A percentile compares a stretch with the other conserved stretches of the same genome.
These are phyloP conservation scores for Scopus umbretta DNA, from an alignment of 2,113 vertebrate genomes.

Conservation along the genomic window DNA sequence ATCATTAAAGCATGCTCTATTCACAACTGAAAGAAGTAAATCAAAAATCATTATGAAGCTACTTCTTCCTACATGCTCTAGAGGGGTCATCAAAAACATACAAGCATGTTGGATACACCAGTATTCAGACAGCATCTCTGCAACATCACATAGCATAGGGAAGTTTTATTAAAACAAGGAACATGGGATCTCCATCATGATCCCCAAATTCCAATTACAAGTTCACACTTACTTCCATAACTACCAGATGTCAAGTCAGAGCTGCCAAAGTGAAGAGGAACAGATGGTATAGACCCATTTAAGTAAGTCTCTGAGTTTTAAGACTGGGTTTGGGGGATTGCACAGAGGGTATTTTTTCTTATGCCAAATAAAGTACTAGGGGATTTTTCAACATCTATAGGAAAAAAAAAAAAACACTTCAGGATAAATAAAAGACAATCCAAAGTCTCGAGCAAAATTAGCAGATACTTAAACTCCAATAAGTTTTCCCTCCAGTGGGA, in stretches of 20 bases:
- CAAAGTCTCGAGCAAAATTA: neutral
- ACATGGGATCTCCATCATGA: neutral
- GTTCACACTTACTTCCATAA: neutral
- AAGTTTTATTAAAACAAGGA: constrained; percentile 2
- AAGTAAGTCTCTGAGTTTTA: neutral
- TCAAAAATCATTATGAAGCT: neutral
- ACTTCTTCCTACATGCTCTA: neutral
- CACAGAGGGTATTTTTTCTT: neutral
- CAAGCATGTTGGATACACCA: neutral
- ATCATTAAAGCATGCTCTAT: neutral
- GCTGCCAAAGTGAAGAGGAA: constrained; percentile 32
- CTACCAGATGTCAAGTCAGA: constrained; percentile 33
- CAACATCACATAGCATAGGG: neutral
- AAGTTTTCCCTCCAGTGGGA: neutral
- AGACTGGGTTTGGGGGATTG: neutral
- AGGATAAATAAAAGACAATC: neutral
- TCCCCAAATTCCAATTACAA: constrained; percentile 26
- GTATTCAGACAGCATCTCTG: neutral
- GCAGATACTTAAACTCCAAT: neutral
- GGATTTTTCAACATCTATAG: neutral
- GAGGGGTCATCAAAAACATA: neutral
- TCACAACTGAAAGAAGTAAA: neutral
- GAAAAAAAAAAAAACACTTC: neutral
- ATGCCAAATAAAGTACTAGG: neutral
- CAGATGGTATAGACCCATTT: constrained; percentile 22